Base-by-base conservation (phyloP, 2,113 vertebrate species). In the Columbina picui region DNA sequence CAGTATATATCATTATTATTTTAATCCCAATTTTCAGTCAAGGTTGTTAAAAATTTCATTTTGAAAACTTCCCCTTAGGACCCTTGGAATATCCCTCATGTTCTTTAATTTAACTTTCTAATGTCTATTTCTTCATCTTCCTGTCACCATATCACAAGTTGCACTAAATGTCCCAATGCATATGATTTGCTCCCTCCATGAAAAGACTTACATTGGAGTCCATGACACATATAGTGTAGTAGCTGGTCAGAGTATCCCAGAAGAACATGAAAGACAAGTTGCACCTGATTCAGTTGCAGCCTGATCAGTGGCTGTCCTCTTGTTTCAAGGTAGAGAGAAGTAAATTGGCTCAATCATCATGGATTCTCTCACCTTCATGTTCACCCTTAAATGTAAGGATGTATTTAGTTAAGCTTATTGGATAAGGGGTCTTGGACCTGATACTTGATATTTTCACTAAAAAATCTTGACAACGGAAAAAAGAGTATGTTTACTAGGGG, bases 21-120 rank as follows among this genome's bases (percentile, higher is more conserved):
- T 88, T 64, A 76, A 63, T 9, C 8, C 11, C 56, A 68, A 7
- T 56, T 5, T 59, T 14, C 21, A 55, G 17, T 32, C 30, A 68
- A 7, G 4, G 6, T 70, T 76, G 19, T 23, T 88, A 6, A 34
- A 88, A 64, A 84, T 76, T 85, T 84, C 12, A 11, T 59, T 50
- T 3, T 56, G 52, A 82, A 90, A 79, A 55, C 7, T 68, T 79
- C 15, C 9, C 26, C 25, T 87, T 65, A 27, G 34, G 2, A 74
- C 1, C 12, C 32, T 64, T 84, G 43, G 1, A 1, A 69, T 36
- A 69, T 5, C 7, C 12, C 29, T 71, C 23, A 29, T 1, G 0
- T 41, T 41, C 47, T 80, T 75, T 83, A 15, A 83, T 56, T 75
- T 64, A 47, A 41, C 59, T 68, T 87, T 71, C 7, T 45, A 13